Evolutionary conservation across 2,888 invertebrate genomes (phyloP), one percentile per base, ranked within the genome.

Genomic region (Podabrus alpinus): DNA sequence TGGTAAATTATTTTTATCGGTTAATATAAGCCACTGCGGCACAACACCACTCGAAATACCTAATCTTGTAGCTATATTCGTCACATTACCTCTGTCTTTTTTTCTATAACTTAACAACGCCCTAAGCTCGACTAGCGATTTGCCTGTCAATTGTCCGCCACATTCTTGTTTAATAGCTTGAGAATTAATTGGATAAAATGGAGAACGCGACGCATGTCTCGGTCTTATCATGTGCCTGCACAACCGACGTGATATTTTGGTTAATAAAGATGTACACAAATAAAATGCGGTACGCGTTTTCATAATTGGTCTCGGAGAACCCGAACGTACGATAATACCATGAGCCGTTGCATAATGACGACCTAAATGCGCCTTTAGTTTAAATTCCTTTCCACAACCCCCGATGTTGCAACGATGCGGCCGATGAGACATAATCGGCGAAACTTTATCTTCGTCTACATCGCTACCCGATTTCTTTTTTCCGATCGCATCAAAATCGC

Each of bases 211-310:
- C 77, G 95, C 95, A 88, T 96, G 96, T 16, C 95, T 88, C 5
- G 96, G 94, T 82, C 94, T 92, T 82, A 94, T 90, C 83, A 96
- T 92, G 82, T 94, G 93, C 81, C 94, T 92, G 87, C 97, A 96
- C 79, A 97, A 90, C 79, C 96, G 91, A 77, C 98, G 92, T 72
- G 97, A 97, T 79, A 97, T 92, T 82, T 96, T 92, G 76, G 97
- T 97, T 86, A 96, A 91, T 75, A 96, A 94, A 84, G 97, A 97
- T 72, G 96, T 97, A 87, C 95, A 94, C 85, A 98, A 90, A 90
- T 97, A 97, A 90, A 98, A 98, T 76, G 98, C 97, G 81, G 97
- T 97, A 84, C 98, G 92, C 71, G 98, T 98, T 90, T 98, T 98
- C 97, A 97, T 97, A 66, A 98, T 96, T 70, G 98, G 97, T 73